Base-by-base conservation (phyloP, 2,888 invertebrate genomes). In the Rapana venosa region DNA sequence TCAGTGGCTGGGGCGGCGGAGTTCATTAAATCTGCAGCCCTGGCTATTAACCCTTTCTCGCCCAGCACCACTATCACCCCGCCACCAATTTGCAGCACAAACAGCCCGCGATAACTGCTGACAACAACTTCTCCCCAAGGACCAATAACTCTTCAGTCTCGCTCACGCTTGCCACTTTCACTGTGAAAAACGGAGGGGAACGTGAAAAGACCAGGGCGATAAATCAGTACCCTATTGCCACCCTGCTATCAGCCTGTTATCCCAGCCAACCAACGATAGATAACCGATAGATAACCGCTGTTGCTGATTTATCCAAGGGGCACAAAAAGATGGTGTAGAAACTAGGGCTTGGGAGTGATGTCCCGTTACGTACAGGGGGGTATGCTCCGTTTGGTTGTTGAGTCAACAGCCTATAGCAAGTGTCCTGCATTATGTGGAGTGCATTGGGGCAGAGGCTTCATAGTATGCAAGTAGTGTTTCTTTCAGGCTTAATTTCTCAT, bases 11-110 rank as follows among this genome's bases (percentile, higher is more conserved):
- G 22, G 35, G 4, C 70, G 66, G 74, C 36, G n/a, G 11, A 74
- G 87, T 74, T 87, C 87, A 87, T 87, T 87, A 87, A 87, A 87
- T 87, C 87, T 74, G 74, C 87, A 87, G 74, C n/a, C 74, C 74
- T 8, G 36, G 74, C 87, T 74, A 87, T 87, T 87, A 87, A 87
- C 87, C 87, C 74, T 17, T 47, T 74, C 87, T 13, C 87, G 36
- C 36, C 87, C 74, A 87, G 36, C 87, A 22, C 61, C 74, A 32
- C 36, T 87, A 74, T 74, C 74, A 47, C 61, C 5, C n/a, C 74
- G 47, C 87, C 87, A 87, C 87, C 87, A 87, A 87, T 87, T 87
- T 87, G 87, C 87, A 35, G 87, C 87, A 47, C 87, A 87, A 87
- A 74, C 87, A 74, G 47, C 87, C 22, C 11, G 74, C 87, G 87